Conservation (phyloP, 2,797 vertebrate genomes). For the Gorsachius magnificus region DNA sequence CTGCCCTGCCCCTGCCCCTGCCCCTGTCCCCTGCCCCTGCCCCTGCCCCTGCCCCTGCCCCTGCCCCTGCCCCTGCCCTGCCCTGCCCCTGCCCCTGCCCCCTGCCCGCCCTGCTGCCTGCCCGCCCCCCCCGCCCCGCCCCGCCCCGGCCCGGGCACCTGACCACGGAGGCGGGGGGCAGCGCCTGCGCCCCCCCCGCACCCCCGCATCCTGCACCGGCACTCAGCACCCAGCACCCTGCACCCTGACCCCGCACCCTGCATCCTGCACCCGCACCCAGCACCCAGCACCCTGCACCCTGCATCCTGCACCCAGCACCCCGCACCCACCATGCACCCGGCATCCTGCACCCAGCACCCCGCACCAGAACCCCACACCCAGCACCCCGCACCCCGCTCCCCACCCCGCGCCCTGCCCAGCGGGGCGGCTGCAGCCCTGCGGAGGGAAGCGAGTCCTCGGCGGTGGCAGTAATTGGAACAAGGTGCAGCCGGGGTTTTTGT, state of each 20-base stretch:
- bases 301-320: background rate
- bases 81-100: too few relatives aligned
- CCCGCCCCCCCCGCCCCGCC: too few relatives aligned
- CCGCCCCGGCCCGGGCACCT: background rate
- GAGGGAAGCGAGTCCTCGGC: background rate
- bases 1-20: too few relatives aligned
- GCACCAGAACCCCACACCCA: rapidly evolving
- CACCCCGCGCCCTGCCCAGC: background rate
- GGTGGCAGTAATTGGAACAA: background rate
- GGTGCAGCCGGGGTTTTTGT: background rate
- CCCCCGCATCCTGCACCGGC: background rate
- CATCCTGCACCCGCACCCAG: background rate
- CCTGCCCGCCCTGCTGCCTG: too few relatives aligned
- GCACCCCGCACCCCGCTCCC: background rate
- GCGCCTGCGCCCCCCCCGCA: too few relatives aligned
- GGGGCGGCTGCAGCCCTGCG: background rate
- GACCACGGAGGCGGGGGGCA: background rate
- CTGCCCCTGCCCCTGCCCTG: too few relatives aligned
- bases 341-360: background rate
- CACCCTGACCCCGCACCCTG: background rate
- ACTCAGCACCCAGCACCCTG: background rate
- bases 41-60: too few relatives aligned
- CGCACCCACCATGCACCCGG: too few relatives aligned
- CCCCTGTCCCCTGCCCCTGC: too few relatives aligned
- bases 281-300: background rate